Base-by-base conservation (phyloP, 2,113 vertebrate genomes). In the Synchiropus splendidus region DNA sequence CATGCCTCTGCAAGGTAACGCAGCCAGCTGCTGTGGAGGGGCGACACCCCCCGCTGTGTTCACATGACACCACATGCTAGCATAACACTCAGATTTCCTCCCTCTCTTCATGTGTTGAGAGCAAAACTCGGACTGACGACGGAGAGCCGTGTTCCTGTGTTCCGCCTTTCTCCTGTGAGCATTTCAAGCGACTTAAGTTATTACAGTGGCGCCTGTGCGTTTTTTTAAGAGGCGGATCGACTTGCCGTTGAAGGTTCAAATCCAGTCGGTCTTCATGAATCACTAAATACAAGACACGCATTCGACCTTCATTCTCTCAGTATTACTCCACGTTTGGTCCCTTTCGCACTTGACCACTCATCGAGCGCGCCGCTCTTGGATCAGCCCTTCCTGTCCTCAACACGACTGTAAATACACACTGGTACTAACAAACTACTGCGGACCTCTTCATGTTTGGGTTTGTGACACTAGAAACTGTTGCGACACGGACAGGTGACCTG, bases 111-210 rank as follows among this genome's bases (percentile, higher is more conserved):
- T 34, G 17, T 32, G 27, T 15, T 18, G 21, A 16, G 41, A 45
- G 48, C 45, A 49, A 58, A 55, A 37, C 6, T 12, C n/a, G 51
- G 31, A 45, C 45, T 47, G 38, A n/a, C 9, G 37, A n/a, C 16
- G 15, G 35, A 12, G 31, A 11, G 17, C 12, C n/a, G 31, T 50
- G 3, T 14, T 36, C 50, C 4, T 6, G 18, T 16, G 11, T 9
- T 41, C 44, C 40, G 21, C 45, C 31, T 45, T 39, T n/a, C 44
- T 32, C 36, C 41, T 64, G 31, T 43, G 35, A 45, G 37, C 51
- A 63, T 64, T 70, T 62, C 57, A 68, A 18, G 12, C 2, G 34
- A 54, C 54, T 30, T 49, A 48, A 42, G 41, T 44, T 35, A 43
- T 40, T 33, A 36, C 13, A 17, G 14, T 42, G 36, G 52, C 44